phyloP scores from a whole-genome alignment of 2,888 invertebrate species.

The Lepas anatifera region DNA sequence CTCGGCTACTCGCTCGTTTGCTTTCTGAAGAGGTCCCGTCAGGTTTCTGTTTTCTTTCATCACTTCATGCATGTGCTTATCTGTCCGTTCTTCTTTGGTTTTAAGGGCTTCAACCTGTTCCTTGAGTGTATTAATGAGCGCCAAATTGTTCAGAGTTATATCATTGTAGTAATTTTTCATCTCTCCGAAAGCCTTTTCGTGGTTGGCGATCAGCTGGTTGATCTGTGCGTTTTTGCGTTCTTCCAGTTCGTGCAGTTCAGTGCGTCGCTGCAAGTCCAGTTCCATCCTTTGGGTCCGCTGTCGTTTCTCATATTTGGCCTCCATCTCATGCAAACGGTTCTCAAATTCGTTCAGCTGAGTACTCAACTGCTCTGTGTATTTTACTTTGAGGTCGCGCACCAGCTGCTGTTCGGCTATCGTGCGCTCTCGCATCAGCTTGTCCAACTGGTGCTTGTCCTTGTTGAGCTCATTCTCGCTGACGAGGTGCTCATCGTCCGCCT shows the following conservation, averaged over 20 bases:
- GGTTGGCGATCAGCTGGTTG: constrained; percentile 58
- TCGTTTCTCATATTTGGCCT: constrained; percentile 59
- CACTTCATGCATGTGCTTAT: constrained; percentile 52
- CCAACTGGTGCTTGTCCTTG: constrained; percentile 19
- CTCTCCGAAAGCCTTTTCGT: constrained; percentile 73
- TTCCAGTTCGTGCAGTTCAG: constrained; percentile 58
- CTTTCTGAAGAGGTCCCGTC: constrained; percentile 55
- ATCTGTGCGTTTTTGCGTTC: constrained; percentile 83
- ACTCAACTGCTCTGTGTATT: constrained; percentile 42
- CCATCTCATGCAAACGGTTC: constrained; percentile 51
- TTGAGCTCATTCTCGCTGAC: constrained; percentile 16
- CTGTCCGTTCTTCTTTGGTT: constrained; percentile 64
- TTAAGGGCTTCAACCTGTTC: constrained; percentile 65
- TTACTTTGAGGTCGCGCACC: background rate
- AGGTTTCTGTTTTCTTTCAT: constrained; percentile 59
- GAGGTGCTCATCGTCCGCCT: constrained; percentile 18
- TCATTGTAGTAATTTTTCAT: constrained; percentile 93
- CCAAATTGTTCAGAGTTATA: constrained; percentile 82
- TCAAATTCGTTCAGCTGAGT: constrained; percentile 51
- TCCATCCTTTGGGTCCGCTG: constrained; percentile 57
- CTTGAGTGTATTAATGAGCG: constrained; percentile 79
- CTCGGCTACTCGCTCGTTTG: constrained; percentile 47
- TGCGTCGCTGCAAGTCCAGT: constrained; percentile 55
- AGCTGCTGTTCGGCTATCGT: background rate
- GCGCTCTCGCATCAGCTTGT: background rate